These are phyloP conservation scores for Papilio dardanus DNA, from an alignment of 1,140 invertebrate genomes.

Conservation along the genomic window DNA sequence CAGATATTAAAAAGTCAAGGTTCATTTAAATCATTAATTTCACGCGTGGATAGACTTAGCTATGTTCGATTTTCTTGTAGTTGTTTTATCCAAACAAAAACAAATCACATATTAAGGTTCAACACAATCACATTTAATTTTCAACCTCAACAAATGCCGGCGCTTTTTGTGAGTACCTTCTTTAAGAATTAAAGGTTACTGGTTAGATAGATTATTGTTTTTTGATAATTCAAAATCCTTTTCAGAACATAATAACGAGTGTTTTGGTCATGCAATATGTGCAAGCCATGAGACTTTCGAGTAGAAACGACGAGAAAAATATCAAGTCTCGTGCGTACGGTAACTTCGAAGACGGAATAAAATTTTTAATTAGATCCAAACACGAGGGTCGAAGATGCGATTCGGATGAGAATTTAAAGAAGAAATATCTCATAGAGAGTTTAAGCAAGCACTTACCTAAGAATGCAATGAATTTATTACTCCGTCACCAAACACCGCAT, in stretches of 20 bases:
- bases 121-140: too few relatives aligned
- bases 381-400: background rate
- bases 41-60: background rate
- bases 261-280: background rate
- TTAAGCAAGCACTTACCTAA: constrained; percentile 3
- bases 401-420: constrained; percentile 7
- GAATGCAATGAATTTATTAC: background rate
- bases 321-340: background rate
- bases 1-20: background rate
- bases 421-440: constrained; percentile 7
- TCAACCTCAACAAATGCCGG: background rate
- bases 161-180: background rate
- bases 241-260: constrained; percentile 5
- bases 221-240: background rate
- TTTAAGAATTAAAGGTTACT: background rate
- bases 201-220: background rate
- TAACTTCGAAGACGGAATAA: constrained; percentile 1
- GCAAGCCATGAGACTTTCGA: background rate
- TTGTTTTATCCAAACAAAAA: background rate
- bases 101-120: too few relatives aligned
- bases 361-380: background rate
- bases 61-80: background rate
- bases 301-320: background rate
- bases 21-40: constrained; percentile 13
- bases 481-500: background rate